Percentiles rank a stretch among this genome's conserved stretches.
phyloP scores from a whole-genome alignment of 1,140 invertebrate species.

The Nasonia vitripennis region DNA sequence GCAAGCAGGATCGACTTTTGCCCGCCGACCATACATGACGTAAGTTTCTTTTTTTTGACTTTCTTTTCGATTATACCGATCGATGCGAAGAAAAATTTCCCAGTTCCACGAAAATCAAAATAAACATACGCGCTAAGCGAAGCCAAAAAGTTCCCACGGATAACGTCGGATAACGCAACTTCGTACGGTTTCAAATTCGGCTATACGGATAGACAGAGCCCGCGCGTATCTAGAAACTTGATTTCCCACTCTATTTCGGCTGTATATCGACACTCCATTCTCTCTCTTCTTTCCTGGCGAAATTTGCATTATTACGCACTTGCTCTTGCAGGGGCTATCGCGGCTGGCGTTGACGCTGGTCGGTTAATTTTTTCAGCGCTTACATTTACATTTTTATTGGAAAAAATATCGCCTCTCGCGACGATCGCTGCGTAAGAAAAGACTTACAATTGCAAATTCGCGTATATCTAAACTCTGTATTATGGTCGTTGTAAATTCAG shows the following conservation, averaged over 20 bases:
- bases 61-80: too few relatives aligned
- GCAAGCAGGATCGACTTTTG: conserved; percentile 65
- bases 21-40: conserved; percentile 72
- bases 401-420: background rate
- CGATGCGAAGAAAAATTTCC: too few relatives aligned
- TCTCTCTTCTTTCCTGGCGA: background rate
- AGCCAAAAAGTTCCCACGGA: too few relatives aligned
- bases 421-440: background rate
- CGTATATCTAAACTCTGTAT: background rate
- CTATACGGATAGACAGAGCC: too few relatives aligned
- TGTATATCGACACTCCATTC: background rate
- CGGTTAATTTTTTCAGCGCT: background rate
- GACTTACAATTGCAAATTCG: background rate
- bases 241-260: background rate
- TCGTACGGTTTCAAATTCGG: too few relatives aligned
- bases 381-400: conserved; percentile 20
- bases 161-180: too few relatives aligned
- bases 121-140: too few relatives aligned
- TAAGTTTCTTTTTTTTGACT: conserved; percentile 59
- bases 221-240: background rate
- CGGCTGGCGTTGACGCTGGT: background rate
- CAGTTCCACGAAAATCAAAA: too few relatives aligned
- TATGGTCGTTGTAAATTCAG: background rate
- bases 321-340: conserved; percentile 1
- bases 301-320: conserved; percentile 15